These are phyloP conservation scores for Tupaia chinensis DNA, from an alignment of 2,113 vertebrate species.

Conservation along the genomic window DNA sequence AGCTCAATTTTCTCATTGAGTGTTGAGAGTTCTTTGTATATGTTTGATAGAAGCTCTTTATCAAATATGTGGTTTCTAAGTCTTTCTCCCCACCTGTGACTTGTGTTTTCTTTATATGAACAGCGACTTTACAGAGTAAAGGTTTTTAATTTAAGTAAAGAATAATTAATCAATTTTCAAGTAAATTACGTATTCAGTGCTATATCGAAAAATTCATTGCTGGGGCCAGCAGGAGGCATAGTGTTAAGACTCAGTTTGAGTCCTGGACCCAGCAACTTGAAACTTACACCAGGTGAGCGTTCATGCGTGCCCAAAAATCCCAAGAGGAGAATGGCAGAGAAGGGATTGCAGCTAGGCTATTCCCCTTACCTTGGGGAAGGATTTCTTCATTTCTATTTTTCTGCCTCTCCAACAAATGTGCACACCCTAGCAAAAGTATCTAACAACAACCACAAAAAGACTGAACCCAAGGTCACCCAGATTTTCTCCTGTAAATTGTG, in stretches of 20 bases:
- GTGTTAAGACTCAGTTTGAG: too few relatives aligned
- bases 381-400: too few relatives aligned
- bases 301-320: too few relatives aligned
- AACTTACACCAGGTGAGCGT: too few relatives aligned
- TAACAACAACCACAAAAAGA: too few relatives aligned
- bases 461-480: background rate
- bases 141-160: background rate
- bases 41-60: background rate
- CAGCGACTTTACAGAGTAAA: background rate
- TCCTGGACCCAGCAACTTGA: too few relatives aligned
- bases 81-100: background rate
- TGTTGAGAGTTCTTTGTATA: background rate
- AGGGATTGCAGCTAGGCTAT: too few relatives aligned
- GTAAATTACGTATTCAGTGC: background rate
- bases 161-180: background rate
- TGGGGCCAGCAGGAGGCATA: too few relatives aligned
- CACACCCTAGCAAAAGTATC: too few relatives aligned
- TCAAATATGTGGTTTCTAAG: background rate
- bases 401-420: too few relatives aligned
- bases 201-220: background rate
- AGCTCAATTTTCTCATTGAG: background rate
- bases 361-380: too few relatives aligned
- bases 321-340: too few relatives aligned
- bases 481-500: background rate
- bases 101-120: background rate